phyloP scores from a whole-genome alignment of 2,888 invertebrate species.

The Clivina fossor region DNA sequence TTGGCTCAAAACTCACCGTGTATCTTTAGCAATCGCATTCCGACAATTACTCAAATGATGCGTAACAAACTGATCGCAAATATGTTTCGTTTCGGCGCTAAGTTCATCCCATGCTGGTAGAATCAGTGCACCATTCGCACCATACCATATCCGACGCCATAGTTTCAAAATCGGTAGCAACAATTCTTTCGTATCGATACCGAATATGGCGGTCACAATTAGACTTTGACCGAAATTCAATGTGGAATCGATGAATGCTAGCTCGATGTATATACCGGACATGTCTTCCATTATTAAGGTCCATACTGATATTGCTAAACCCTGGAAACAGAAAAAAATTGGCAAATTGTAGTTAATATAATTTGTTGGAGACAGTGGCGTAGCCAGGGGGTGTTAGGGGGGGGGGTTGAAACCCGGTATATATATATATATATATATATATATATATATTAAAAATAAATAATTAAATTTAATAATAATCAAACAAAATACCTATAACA shows the following conservation, averaged over 20 bases:
- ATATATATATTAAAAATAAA: too few species aligned
- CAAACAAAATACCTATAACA: too few species aligned
- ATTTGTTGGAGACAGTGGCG: too few species aligned
- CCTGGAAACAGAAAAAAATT: slow-evolving; percentile 57
- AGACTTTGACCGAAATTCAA: slow-evolving; percentile 89
- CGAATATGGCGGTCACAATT: slow-evolving; percentile 83
- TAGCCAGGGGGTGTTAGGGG: too few species aligned
- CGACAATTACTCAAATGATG: slow-evolving; percentile 84
- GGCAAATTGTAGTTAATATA: background rate
- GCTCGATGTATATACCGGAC: slow-evolving; percentile 87
- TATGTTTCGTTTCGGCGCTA: slow-evolving; percentile 74
- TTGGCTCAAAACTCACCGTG: slow-evolving; percentile 64
- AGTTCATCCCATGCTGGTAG: slow-evolving; percentile 76
- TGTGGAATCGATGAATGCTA: slow-evolving; percentile 89
- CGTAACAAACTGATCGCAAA: slow-evolving; percentile 86
- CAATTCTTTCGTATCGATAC: slow-evolving; percentile 77
- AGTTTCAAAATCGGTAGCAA: slow-evolving; percentile 67
- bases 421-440: too few species aligned
- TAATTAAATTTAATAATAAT: too few species aligned
- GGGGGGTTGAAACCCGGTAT: too few species aligned
- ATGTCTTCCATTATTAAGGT: slow-evolving; percentile 79
- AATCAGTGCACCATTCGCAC: slow-evolving; percentile 71
- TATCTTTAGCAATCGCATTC: slow-evolving; percentile 75
- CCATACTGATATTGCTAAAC: slow-evolving; percentile 80
- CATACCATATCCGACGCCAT: slow-evolving; percentile 67